phyloP scores from a whole-genome alignment of 2,113 vertebrate species.

The Uropsilus gracilis region DNA sequence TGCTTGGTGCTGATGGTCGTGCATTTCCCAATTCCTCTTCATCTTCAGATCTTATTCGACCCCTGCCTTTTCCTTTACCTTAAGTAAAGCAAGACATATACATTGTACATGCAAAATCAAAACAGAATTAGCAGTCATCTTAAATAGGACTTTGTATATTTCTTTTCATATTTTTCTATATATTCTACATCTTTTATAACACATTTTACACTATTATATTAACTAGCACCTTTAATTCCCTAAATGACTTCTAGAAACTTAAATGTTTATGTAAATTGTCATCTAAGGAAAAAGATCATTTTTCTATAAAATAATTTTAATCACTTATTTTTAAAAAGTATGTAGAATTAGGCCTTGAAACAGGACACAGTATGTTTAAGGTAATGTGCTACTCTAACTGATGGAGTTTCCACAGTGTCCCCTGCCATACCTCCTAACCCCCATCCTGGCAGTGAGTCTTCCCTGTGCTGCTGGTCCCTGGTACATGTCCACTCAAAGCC shows the following conservation, averaged over 20 bases:
- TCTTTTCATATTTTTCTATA: slow-evolving; percentile 31
- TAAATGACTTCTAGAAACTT: slow-evolving; percentile 28
- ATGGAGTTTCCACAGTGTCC: neutral
- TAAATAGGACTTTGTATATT: slow-evolving; percentile 11
- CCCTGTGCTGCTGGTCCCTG: neutral
- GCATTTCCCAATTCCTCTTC: slow-evolving; percentile 92
- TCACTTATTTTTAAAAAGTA: neutral
- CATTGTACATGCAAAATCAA: neutral
- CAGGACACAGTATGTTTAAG: neutral
- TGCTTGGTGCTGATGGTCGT: slow-evolving; percentile 96
- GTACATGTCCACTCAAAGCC: neutral
- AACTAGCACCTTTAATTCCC: slow-evolving; percentile 5
- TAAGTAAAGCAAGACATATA: slow-evolving; percentile 38
- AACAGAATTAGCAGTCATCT: neutral
- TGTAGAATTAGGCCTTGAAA: neutral
- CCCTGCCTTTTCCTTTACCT: slow-evolving; percentile 94
- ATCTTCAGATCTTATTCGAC: slow-evolving; percentile 91
- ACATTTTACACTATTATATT: slow-evolving; percentile 17
- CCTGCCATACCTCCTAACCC: neutral
- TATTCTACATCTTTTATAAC: neutral
- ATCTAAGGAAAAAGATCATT: slow-evolving; percentile 36
- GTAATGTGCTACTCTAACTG: neutral
- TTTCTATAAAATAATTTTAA: neutral
- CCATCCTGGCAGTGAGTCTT: neutral
- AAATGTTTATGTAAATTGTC: slow-evolving; percentile 5